Conservation (phyloP, 2,888 invertebrate species). For the Auanema freiburgensis region DNA sequence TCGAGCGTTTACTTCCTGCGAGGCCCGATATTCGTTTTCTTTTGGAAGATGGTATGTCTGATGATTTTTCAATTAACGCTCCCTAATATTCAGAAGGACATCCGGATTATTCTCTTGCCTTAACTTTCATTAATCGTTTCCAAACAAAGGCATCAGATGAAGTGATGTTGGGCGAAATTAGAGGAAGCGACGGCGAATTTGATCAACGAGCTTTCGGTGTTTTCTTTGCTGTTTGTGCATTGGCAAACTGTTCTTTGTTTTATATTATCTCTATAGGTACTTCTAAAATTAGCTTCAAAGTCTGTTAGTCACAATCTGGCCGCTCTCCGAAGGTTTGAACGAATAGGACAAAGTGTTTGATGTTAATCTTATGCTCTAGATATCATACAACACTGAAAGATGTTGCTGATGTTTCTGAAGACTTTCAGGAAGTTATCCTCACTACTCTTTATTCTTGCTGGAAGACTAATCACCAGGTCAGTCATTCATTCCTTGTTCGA, state of each 20-base stretch:
- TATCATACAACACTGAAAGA: slow-evolving; percentile 72
- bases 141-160: slow-evolving; percentile 31
- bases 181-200: slow-evolving; percentile 75
- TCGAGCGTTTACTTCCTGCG: slow-evolving; percentile 80
- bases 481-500: not conserved
- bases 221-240: slow-evolving; percentile 47
- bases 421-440: slow-evolving; percentile 90
- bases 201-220: slow-evolving; percentile 94
- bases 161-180: slow-evolving; percentile 32
- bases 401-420: slow-evolving; percentile 83
- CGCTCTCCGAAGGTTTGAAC: slow-evolving; percentile 74
- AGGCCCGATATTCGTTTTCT: slow-evolving; percentile 74
- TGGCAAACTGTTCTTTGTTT: not conserved
- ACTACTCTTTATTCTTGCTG: slow-evolving; percentile 92
- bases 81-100: slow-evolving; percentile 21
- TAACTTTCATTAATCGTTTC: slow-evolving; percentile 23
- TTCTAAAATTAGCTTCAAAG: slow-evolving; percentile 89
- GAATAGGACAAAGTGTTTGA: slow-evolving; percentile 1
- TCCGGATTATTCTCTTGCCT: slow-evolving; percentile 19
- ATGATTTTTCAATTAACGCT: not conserved
- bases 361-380: slow-evolving; percentile 50
- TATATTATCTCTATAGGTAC: slow-evolving; percentile 22
- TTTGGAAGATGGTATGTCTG: slow-evolving; percentile 47
- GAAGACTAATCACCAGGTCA: slow-evolving; percentile 82
- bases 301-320: slow-evolving; percentile 98